phyloP scores from a whole-genome alignment of 2,797 vertebrate genomes.

The Enteromius argenteus region DNA sequence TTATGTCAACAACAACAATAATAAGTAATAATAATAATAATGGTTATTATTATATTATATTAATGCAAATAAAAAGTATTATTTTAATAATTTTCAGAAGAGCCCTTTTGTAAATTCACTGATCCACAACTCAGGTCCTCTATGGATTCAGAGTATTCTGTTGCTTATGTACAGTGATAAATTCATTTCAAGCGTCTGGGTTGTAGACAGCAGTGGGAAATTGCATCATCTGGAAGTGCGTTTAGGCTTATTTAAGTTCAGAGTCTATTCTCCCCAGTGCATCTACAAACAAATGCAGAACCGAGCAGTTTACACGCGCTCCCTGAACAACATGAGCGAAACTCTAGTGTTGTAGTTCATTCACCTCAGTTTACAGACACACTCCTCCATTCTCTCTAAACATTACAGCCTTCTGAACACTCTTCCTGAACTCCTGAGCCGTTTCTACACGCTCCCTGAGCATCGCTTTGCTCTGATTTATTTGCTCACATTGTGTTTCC shows the following conservation, averaged over 20 bases:
- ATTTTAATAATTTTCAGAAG: not conserved
- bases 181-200: not conserved
- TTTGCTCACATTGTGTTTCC: not conserved
- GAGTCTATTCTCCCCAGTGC: not conserved
- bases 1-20: not conserved
- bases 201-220: not conserved
- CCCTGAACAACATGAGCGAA: not conserved
- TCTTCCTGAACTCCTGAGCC: not conserved
- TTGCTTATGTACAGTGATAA: not conserved
- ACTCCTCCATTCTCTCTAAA: slow-evolving; percentile 6
- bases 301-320: not conserved
- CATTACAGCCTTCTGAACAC: not conserved
- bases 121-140: not conserved
- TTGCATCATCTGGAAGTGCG: not conserved
- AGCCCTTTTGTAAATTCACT: not conserved
- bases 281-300: not conserved
- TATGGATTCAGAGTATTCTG: not conserved
- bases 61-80: not conserved
- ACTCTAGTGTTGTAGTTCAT: slow-evolving; percentile 7
- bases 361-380: not conserved
- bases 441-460: not conserved
- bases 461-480: not conserved
- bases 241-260: not conserved
- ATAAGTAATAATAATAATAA: not conserved
- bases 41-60: not conserved